phyloP scores from a whole-genome alignment of 2,888 invertebrate species.

The Caenorhabditis zanzibari region DNA sequence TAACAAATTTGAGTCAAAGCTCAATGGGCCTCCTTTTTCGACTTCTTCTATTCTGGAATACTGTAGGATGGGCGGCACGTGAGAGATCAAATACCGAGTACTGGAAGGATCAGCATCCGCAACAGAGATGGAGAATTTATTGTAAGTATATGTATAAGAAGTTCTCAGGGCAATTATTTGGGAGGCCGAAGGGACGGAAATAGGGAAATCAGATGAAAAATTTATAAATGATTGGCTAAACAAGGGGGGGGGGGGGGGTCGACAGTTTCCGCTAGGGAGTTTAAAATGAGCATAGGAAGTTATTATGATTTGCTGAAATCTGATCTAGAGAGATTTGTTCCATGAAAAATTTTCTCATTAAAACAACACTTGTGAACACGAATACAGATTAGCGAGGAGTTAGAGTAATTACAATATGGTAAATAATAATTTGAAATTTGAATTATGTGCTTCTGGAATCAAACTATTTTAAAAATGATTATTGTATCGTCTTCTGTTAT shows the following conservation, averaged over 20 bases:
- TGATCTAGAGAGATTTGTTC: neutral
- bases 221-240: neutral
- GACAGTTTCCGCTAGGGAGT: slow-evolving; percentile 25
- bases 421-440: too few species aligned
- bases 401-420: too few species aligned
- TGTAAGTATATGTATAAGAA: slow-evolving; percentile 52
- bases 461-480: too few species aligned
- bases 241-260: neutral
- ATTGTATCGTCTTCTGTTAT: too few species aligned
- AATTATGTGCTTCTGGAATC: too few species aligned
- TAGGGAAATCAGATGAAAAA: slow-evolving; percentile 26
- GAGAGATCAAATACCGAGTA: slow-evolving; percentile 48
- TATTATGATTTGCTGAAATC: too few species aligned
- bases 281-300: slow-evolving; percentile 7
- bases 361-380: neutral
- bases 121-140: slow-evolving; percentile 69
- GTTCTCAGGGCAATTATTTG: slow-evolving; percentile 6
- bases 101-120: slow-evolving; percentile 74
- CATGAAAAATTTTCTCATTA: neutral
- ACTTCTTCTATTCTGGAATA: slow-evolving; percentile 48
- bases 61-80: slow-evolving; percentile 32
- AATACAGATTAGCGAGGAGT: neutral
- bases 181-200: neutral
- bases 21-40: slow-evolving; percentile 37
- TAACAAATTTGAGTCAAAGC: slow-evolving; percentile 3